Evolutionary conservation across 2,797 vertebrate species (phyloP), one percentile per base, ranked within the genome.

Genomic region (Salarias fasciatus): DNA sequence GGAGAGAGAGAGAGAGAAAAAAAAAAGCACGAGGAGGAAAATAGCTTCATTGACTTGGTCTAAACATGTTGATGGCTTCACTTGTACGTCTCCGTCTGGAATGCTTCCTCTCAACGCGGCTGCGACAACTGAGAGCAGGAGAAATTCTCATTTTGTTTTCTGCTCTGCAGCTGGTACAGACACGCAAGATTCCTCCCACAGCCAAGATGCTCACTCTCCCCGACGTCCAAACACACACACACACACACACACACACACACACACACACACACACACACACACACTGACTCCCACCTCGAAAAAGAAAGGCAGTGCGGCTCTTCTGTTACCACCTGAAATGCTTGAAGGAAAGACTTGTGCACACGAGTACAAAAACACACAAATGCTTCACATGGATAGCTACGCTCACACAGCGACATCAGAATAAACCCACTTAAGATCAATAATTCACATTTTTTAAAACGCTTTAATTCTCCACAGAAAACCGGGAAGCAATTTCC

Each of bases 361-460:
- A 24, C 18, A 24, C 18, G 24, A 2, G 18, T 24, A 24, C 18
- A 24, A 24, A 24, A 24, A 24, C 18, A 24, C 18, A 64, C 38
- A 50, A 49, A 40, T 18, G 43, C 18, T 57, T 63, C 66, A 62
- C 50, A 59, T 42, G 55, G 51, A 33, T 51, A 66, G 55, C 63
- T 53, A 24, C 18, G 30, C 52, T 64, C 56, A 45, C 61, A 49
- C 53, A 75, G 72, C 48, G 41, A 74, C 75, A 81, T 71, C 55
- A 69, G 71, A 85, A 72, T 71, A 86, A 91, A 87, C 82, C 71
- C 84, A 88, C 82, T 90, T 83, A 85, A 78, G 83, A 90, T 93
- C 82, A 91, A 90, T 92, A 87, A 92, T 92, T 93, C 68, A 92
- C 62, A 70, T 88, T 80, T 88, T 75, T 88, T 89, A 89, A 91